Conservation (phyloP, 2,888 invertebrate species). For the Catocala sponsa region DNA sequence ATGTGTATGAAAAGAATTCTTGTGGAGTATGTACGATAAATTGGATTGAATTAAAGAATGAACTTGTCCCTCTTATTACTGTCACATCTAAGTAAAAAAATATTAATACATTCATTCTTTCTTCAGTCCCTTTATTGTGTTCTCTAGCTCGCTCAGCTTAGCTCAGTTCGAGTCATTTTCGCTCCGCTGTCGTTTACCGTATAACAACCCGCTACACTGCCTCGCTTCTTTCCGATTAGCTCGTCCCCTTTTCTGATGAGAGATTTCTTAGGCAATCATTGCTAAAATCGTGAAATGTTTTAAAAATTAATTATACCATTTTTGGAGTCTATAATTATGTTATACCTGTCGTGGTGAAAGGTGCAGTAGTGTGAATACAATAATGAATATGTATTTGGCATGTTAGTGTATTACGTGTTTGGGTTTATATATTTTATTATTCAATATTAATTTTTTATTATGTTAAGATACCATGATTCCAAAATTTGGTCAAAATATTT, state of each 20-base stretch:
- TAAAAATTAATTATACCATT: background rate
- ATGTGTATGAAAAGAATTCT: too few relatives aligned
- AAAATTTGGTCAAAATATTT: background rate
- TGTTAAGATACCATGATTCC: background rate
- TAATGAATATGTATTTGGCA: background rate
- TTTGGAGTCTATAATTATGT: background rate
- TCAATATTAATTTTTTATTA: conserved; percentile 3
- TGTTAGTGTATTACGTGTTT: background rate
- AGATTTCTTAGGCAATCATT: background rate
- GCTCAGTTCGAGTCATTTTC: background rate
- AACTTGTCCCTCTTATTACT: background rate
- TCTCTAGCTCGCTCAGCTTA: conserved; percentile 8
- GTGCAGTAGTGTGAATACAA: conserved; percentile 25
- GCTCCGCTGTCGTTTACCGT: background rate
- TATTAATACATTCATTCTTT: conserved; percentile 2
- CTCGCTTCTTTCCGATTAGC: conserved; percentile 8
- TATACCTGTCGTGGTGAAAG: background rate
- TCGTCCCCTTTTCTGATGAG: conserved; percentile 14
- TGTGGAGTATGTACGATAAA: background rate
- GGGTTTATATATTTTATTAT: conserved; percentile 6
- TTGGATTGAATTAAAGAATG: conserved; percentile 7
- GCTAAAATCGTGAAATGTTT: background rate
- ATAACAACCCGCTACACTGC: conserved; percentile 18
- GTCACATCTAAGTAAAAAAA: background rate
- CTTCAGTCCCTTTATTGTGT: conserved; percentile 5